These are phyloP conservation scores for Athripsodes cinereus DNA, from an alignment of 2,888 invertebrate species.

Conservation along the genomic window DNA sequence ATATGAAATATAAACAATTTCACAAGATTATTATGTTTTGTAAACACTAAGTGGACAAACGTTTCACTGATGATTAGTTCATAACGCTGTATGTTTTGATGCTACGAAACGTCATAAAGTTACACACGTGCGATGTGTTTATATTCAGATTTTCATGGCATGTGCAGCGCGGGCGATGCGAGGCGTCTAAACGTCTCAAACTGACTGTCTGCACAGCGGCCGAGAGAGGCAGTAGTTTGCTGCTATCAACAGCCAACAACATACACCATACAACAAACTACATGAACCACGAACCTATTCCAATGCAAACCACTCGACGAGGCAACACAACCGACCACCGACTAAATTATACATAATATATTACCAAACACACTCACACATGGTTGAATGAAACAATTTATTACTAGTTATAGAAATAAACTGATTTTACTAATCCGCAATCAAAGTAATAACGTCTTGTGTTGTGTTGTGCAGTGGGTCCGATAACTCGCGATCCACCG, in stretches of 20 bases:
- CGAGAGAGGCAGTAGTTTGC: neutral
- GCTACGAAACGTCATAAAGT: no score
- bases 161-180: neutral
- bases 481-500: no score
- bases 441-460: no score
- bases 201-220: neutral
- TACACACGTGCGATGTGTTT: neutral
- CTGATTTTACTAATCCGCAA: no score
- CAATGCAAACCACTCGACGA: slow-evolving; percentile 1
- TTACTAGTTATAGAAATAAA: neutral
- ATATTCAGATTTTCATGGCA: neutral
- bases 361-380: neutral
- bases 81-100: no score
- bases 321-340: neutral
- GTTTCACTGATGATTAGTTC: no score
- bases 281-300: neutral
- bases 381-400: neutral
- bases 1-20: no score
- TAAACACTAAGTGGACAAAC: no score
- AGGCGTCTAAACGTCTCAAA: slow-evolving; percentile 3
- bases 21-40: no score
- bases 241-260: neutral
- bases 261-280: neutral
- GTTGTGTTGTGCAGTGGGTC: no score
- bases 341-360: neutral